Base-by-base conservation (phyloP, 2,797 vertebrate species). In the Sus cebifrons region DNA sequence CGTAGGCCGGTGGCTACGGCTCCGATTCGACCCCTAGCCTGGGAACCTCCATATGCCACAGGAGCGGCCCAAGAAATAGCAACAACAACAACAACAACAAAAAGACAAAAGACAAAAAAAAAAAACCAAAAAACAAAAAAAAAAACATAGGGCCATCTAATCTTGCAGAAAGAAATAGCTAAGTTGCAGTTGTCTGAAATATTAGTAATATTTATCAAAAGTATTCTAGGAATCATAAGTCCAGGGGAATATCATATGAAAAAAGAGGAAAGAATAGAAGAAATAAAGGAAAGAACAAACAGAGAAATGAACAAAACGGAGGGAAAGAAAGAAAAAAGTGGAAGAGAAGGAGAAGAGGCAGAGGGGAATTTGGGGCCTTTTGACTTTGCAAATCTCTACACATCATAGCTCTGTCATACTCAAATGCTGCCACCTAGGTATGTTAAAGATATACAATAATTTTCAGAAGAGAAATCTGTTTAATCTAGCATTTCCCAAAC, bases 171-270 rank as follows among this genome's bases (percentile, higher is more conserved):
- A 94, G 23, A 71, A 71, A 70, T 18, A 58, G 29, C 4, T 85
- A 75, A 89, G 84, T 40, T 70, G 62, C 23, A 78, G 12, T 78
- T 70, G 77, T 54, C 8, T 29, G 85, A 70, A 54, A 11, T 15
- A 64, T 32, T 78, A n/a, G 84, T 56, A 36, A 68, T 70, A 54
- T 78, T 78, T 94, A 15, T n/a, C 54, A 90, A 90, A 90, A 29
- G 7, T 78, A 16, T 54, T 18, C 7, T 62, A n/a, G 7, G 62
- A 90, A 85, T 70, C 62, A 84, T 23, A 17, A 49, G 21, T 58
- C 10, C 2, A 29, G 21, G 17, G 3, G 4, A 2, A 11, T 52
- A 60, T 49, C 74, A 60, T 71, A 49, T 36, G 25, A 52, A 36
- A 27, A 60, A 89, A 60, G 27, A 68, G 25, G 64, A 49, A 49